phyloP scores from a whole-genome alignment of 2,113 vertebrate species.

The Coptodon rendalli region DNA sequence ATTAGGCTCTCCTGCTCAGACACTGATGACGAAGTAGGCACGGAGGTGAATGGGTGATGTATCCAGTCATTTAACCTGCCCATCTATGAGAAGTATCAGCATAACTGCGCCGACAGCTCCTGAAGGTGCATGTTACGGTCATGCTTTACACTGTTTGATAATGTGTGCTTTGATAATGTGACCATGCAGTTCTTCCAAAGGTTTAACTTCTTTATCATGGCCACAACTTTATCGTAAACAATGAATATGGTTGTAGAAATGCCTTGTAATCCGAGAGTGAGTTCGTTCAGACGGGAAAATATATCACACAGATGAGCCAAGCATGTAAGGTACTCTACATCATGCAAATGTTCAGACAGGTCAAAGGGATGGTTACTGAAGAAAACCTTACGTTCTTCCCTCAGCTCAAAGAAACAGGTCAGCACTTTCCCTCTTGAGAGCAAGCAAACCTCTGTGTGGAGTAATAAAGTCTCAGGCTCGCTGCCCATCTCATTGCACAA shows the following conservation, averaged over 20 bases:
- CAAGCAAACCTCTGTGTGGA: not conserved
- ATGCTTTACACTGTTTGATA: not conserved
- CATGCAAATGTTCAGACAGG: not conserved
- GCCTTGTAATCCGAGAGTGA: not conserved
- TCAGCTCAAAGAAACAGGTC: not conserved
- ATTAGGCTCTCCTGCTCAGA: not conserved
- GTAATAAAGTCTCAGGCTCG: not conserved
- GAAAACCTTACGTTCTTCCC: not conserved
- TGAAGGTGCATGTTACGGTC: not conserved
- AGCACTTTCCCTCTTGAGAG: not conserved
- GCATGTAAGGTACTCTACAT: not conserved
- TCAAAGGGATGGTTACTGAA: not conserved
- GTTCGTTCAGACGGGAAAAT: accelerated
- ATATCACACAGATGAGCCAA: not conserved
- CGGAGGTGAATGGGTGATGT: not conserved
- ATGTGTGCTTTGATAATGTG: not conserved
- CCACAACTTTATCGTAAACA: not conserved
- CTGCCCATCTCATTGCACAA: not conserved
- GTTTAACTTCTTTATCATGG: not conserved
- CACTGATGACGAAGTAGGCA: not conserved
- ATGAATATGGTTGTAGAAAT: not conserved
- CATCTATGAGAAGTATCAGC: not conserved
- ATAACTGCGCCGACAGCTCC: not conserved
- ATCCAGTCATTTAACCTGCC: not conserved
- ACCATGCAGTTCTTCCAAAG: not conserved